These are phyloP conservation scores for Lanistes nyassanus DNA, from an alignment of 1,140 invertebrate species.

Conservation along the genomic window DNA sequence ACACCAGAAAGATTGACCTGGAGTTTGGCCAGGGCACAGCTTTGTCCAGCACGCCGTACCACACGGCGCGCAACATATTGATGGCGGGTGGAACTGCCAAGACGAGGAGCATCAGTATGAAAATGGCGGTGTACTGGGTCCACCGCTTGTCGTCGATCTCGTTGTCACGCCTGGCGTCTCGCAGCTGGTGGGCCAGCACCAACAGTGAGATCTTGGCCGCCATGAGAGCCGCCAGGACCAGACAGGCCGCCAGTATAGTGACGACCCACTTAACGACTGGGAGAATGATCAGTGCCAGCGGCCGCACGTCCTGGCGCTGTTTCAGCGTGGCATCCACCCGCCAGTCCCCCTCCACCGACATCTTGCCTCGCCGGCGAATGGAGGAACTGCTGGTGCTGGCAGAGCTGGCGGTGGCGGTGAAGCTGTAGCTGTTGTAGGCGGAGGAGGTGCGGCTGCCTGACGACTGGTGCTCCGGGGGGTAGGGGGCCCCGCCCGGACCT, in stretches of 20 bases:
- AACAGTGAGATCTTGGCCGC: constrained; percentile 21
- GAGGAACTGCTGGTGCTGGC: background rate
- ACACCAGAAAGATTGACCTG: constrained; percentile 16
- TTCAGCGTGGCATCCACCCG: constrained; percentile 22
- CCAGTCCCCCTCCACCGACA: constrained; percentile 30
- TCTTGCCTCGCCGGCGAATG: background rate
- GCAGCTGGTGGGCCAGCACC: constrained; percentile 7
- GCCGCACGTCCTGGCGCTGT: background rate
- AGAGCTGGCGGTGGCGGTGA: constrained; percentile 11
- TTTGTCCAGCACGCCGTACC: constrained; percentile 15
- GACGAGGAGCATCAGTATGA: constrained; percentile 23
- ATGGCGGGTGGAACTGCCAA: constrained; percentile 15
- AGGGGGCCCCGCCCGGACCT: background rate
- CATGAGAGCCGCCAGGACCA: constrained; percentile 11
- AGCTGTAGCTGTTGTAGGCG: background rate
- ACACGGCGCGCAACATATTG: constrained; percentile 6
- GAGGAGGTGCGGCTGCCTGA: background rate
- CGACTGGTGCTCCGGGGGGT: background rate
- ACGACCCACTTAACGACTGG: constrained; percentile 25
- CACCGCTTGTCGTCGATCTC: background rate
- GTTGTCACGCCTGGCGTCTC: background rate
- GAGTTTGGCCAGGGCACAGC: constrained; percentile 15
- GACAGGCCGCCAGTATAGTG: background rate
- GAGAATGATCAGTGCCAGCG: background rate
- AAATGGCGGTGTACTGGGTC: constrained; percentile 22